A percentile compares a stretch with the other conserved stretches of the same genome.
Conservation (phyloP, 2,113 vertebrate species). For the Alethe castanea region DNA sequence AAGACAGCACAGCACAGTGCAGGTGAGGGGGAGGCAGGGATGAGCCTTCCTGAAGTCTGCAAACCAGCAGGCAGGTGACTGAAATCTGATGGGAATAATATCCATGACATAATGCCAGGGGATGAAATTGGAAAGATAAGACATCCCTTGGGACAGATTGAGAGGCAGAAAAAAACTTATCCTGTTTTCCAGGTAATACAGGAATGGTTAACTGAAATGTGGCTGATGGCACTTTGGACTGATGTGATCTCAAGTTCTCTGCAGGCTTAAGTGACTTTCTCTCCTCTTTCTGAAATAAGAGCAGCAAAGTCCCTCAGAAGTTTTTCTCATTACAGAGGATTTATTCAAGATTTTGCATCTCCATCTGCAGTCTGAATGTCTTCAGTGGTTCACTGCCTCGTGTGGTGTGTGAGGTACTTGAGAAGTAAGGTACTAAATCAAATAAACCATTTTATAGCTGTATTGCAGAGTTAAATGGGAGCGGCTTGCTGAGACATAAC, state of each 20-base stretch:
- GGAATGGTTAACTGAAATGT: background rate
- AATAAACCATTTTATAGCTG: slow-evolving; percentile 25
- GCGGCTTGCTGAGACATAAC: background rate
- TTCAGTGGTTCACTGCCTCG: background rate
- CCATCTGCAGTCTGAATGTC: background rate
- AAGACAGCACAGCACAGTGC: fast-evolving
- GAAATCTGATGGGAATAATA: background rate
- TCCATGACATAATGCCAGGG: background rate
- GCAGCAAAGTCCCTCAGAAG: background rate
- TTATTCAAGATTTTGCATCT: background rate
- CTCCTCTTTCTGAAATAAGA: background rate
- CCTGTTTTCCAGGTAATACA: background rate
- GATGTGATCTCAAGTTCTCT: background rate
- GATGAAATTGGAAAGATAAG: background rate
- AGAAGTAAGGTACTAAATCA: background rate
- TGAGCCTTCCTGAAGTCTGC: background rate
- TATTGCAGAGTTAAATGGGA: slow-evolving; percentile 3
- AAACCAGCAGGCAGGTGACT: background rate
- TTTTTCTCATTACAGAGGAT: background rate
- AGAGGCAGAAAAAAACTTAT: background rate
- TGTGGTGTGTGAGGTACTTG: background rate
- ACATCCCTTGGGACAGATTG: background rate
- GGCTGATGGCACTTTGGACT: background rate
- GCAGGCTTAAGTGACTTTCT: background rate
- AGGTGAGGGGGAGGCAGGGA: background rate